Base-by-base conservation (phyloP, 64 coral and sea anemone species). In the Montipora sp. region DNA sequence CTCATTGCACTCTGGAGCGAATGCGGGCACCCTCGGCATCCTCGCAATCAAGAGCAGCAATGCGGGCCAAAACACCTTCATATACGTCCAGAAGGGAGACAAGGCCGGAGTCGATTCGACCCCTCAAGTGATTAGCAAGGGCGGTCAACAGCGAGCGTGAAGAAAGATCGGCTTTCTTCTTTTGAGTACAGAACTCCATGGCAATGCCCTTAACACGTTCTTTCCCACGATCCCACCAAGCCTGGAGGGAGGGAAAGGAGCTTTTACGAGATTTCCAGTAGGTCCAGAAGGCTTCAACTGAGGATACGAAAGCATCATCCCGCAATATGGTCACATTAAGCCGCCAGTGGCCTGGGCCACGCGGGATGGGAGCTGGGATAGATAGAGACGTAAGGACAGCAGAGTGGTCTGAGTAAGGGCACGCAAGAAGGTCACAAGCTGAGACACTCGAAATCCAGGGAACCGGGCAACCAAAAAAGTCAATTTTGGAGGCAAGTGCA, bases 141-240 rank as follows among this genome's bases (percentile, higher is more conserved):
- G 2, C 44, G 36, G 27, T 7, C 0, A 49, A 16, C 2, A 77
- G 75, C 2, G 47, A 44, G 4, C 45, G 10, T 14, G 7, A 0
- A 2, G 8, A 10, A 48, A 0, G n/a, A 10, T 23, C 10, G 3
- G 14, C 36, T 9, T 22, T 9, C 7, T 20, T 5, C 20, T 67
- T n/a, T 5, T 8, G 0, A 50, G 66, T 12, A 8, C 81, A 93
- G 22, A 47, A 85, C 0, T 24, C 51, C 0, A 87, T 19, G 2
- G 75, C 48, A 4, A 93, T 53, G 2, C 58, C 0, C 51, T 73
- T 93, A 10, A 93, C 13, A 0, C 24, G 55, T 11, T 22, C 12
- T 55, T 93, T 93, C 0, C 92, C 84, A 3, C 8, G 21, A 13
- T 93, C 91, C 91, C 91, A 93, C 83, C 91, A 93, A 1, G 44